Base-by-base conservation (phyloP, 1,140 invertebrate species). In the Tribolium castaneum region DNA sequence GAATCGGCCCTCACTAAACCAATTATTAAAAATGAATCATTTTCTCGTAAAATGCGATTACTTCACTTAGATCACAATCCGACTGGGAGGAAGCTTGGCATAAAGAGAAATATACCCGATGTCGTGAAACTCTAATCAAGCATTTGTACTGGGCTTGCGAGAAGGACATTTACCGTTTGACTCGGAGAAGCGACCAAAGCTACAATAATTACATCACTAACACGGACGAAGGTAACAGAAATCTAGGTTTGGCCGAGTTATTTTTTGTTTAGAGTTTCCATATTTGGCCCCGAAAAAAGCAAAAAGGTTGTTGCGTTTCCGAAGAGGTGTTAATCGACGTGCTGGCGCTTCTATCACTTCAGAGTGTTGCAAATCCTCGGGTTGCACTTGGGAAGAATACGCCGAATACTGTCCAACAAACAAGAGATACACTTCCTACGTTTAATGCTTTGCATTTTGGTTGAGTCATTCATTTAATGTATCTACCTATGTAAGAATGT, bases 301-400 rank as follows among this genome's bases (percentile, higher is more conserved):
- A 14, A 85, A 87, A 62, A 80, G 81, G 75, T 76, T 88, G 49
- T 50, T 89, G 7, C 81, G 87, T 7, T 86, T 83, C 7, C 71
- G 82, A 7, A 81, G 80, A 82, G 62, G 50, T 49, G 25, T 72
- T 4, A 79, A 75, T 22, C 77, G 84, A 79, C n/a, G 87, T 82
- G 16, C 77, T 22, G 78, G 83, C 45, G 76, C 79, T n/a, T 89
- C 88, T 3, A 91, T 91, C 12, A 91, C 90, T 4, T 87, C 89
- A 56, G 90, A 92, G 81, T 91, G 90, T 81, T 92, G 90, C 83
- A 89, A 88, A 72, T 86, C 86, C 10, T 81, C 85, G 10, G 90
- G 90, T 7, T 91, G 90, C 76, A 91, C 90, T 25, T 91, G 90
- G 90, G 90, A 91, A 82, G 90, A 91, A 80, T 91, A 91, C 78